Percentiles rank a stretch among this genome's conserved stretches.
phyloP scores from a whole-genome alignment of 2,888 invertebrate genomes.

The Drepana falcataria region DNA sequence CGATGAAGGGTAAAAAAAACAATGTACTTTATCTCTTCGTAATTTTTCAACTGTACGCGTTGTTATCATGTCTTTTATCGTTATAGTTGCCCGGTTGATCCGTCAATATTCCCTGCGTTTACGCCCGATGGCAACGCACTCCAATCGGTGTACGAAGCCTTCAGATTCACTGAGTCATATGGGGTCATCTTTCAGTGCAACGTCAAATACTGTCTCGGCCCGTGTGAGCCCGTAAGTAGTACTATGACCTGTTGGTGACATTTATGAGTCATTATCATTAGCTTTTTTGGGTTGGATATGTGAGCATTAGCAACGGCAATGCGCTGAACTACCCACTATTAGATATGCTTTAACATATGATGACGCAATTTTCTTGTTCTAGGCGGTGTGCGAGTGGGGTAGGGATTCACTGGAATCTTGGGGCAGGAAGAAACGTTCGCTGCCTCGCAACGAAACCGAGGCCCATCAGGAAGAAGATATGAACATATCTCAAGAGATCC shows the following conservation, averaged over 20 bases:
- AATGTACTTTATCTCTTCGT: neutral
- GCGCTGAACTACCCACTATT: constrained; percentile 17
- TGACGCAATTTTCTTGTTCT: constrained; percentile 34
- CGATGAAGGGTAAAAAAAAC: constrained; percentile 86
- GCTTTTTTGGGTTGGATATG: constrained; percentile 8
- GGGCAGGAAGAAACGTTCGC: constrained; percentile 92
- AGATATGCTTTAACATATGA: constrained; percentile 17
- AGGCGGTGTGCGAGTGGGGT: constrained; percentile 95
- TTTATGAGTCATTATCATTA: constrained; percentile 10
- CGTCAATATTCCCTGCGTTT: constrained; percentile 95
- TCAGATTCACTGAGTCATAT: constrained; percentile 96
- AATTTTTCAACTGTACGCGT: neutral
- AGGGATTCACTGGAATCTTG: constrained; percentile 93
- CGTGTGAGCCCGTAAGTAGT: constrained; percentile 91
- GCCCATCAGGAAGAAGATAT: constrained; percentile 87
- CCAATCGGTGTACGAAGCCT: constrained; percentile 95
- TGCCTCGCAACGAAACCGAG: constrained; percentile 77
- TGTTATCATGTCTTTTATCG: neutral
- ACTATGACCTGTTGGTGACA: constrained; percentile 8
- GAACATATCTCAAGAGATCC: constrained; percentile 96
- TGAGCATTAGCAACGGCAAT: constrained; percentile 21
- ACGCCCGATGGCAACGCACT: constrained; percentile 93
- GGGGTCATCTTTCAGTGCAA: constrained; percentile 98
- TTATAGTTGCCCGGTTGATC: constrained; percentile 91
- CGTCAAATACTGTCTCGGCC: constrained; percentile 96